These are phyloP conservation scores for Ctenochaetus hawaiiensis DNA, from an alignment of 2,797 vertebrate species.

Conservation along the genomic window DNA sequence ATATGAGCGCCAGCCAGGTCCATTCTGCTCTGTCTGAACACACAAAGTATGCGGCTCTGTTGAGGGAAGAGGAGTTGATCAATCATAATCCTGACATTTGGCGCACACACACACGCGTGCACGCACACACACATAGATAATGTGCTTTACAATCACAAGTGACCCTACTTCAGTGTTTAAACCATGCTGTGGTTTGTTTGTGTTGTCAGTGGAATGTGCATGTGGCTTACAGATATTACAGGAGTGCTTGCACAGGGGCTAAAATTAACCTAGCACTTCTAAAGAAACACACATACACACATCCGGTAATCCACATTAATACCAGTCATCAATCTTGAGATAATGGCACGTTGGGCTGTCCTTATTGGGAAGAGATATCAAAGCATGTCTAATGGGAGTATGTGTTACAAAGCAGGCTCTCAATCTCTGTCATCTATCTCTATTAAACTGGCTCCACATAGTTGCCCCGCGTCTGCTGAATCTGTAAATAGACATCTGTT, in stretches of 20 bases:
- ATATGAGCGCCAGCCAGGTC: conserved; percentile 54
- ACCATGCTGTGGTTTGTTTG: conserved; percentile 13
- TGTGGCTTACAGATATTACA: conserved; percentile 35
- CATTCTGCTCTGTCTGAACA: conserved; percentile 51
- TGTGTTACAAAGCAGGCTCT: conserved; percentile 31
- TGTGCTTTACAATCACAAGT: conserved; percentile 15
- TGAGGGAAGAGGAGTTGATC: conserved; percentile 43
- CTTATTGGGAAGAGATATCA: conserved; percentile 56
- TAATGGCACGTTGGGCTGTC: conserved; percentile 45
- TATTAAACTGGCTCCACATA: conserved; percentile 55
- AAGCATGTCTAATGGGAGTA: conserved; percentile 38
- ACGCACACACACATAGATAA: background rate
- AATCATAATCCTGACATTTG: conserved; percentile 34
- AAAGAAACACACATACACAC: conserved; percentile 46
- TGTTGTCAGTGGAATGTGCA: conserved; percentile 19
- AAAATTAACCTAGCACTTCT: conserved; percentile 45
- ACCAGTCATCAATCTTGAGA: conserved; percentile 60
- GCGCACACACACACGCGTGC: background rate
- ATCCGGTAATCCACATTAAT: conserved; percentile 59
- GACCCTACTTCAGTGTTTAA: conserved; percentile 14
- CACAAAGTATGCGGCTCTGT: conserved; percentile 43
- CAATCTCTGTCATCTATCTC: conserved; percentile 65
- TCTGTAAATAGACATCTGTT: too few species aligned
- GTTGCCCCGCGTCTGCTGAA: background rate
- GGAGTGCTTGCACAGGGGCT: conserved; percentile 34